Evolutionary conservation across 2,797 vertebrate species (phyloP).

Genomic region (Gorsachius magnificus): DNA sequence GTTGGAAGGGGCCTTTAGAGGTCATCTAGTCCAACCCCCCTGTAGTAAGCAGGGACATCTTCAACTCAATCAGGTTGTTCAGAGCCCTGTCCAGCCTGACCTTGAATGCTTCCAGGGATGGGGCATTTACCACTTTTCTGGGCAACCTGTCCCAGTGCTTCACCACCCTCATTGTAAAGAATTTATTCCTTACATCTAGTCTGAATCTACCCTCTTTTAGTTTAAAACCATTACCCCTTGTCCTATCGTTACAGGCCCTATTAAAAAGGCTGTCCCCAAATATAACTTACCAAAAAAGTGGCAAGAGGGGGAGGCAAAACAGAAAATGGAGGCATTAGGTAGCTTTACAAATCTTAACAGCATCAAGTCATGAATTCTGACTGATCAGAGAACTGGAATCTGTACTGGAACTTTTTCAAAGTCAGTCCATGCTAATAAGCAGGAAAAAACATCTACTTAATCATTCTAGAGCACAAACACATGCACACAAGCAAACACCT

Average conservation of each 20-base stretch:
- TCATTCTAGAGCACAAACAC: neutral
- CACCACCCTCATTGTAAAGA: neutral
- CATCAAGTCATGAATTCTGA: neutral
- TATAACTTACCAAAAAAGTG: neutral
- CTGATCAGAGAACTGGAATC: neutral
- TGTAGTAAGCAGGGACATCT: neutral
- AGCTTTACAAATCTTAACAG: neutral
- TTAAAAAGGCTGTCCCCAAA: neutral
- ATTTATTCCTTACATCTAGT: neutral
- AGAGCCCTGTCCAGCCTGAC: accelerated
- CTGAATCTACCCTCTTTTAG: neutral
- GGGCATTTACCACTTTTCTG: neutral
- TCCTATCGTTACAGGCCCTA: neutral
- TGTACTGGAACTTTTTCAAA: neutral
- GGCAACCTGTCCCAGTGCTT: neutral
- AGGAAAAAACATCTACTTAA: neutral
- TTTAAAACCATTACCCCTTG: neutral
- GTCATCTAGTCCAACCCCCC: neutral
- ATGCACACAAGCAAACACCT: neutral
- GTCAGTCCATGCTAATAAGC: neutral
- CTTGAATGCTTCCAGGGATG: neutral
- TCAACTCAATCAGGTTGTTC: neutral
- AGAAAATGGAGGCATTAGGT: neutral
- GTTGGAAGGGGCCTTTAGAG: neutral
- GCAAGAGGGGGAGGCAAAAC: neutral